These are phyloP conservation scores for Camptogramma bilineatum DNA, from an alignment of 2,888 invertebrate species.

Conservation along the genomic window DNA sequence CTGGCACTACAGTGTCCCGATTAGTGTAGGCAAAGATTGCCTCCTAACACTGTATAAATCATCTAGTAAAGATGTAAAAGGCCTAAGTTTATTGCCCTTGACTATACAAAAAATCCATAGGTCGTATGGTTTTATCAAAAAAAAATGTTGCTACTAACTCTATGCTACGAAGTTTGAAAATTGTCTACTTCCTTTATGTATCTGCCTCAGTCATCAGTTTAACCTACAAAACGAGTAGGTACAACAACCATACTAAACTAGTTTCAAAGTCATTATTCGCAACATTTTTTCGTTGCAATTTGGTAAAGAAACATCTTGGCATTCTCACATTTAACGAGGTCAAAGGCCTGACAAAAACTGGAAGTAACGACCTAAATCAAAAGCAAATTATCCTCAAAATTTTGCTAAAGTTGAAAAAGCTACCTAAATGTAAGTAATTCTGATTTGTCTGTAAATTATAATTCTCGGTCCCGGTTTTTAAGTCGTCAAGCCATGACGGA, in stretches of 20 bases:
- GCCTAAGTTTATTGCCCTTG: too few relatives aligned
- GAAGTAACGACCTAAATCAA: neutral
- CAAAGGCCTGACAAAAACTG: constrained; percentile 1
- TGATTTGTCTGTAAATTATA: neutral
- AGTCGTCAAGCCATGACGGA: too few relatives aligned
- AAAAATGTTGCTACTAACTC: neutral
- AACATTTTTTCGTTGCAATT: constrained; percentile 10
- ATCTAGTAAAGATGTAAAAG: too few relatives aligned
- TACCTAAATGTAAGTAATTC: constrained; percentile 17
- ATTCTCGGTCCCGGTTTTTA: neutral
- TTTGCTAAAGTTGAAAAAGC: constrained; percentile 9
- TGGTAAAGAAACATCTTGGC: constrained; percentile 1
- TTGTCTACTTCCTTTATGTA: constrained; percentile 38
- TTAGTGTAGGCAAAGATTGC: too few relatives aligned
- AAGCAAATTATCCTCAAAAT: neutral
- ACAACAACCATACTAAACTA: constrained; percentile 11
- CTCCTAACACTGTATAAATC: too few relatives aligned
- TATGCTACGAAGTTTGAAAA: constrained; percentile 19
- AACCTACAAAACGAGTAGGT: constrained; percentile 1
- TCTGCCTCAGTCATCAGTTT: constrained; percentile 5
- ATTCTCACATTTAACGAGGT: neutral
- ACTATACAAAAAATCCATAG: neutral
- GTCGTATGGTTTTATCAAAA: neutral
- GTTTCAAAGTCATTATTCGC: constrained; percentile 14
- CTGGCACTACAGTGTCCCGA: too few relatives aligned